These are phyloP conservation scores for Hyperopisus bebe DNA, from an alignment of 2,113 vertebrate genomes.

Conservation along the genomic window DNA sequence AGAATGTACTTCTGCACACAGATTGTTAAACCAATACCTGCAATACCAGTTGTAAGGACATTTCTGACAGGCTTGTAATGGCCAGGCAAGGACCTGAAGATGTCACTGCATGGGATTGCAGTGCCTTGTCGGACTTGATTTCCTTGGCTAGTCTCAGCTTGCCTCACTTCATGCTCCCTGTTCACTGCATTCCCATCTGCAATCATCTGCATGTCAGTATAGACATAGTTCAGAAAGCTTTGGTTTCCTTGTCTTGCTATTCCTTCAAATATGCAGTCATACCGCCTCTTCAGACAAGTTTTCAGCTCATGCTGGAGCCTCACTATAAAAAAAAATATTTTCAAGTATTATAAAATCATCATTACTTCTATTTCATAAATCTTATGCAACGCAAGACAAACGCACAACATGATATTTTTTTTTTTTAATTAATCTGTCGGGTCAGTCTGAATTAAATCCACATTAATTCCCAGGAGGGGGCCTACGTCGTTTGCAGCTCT, in stretches of 20 bases:
- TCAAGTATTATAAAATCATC: not conserved
- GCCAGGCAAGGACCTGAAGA: conserved; percentile 39
- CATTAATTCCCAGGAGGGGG: not conserved
- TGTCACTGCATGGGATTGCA: conserved; percentile 32
- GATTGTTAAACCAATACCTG: conserved; percentile 52
- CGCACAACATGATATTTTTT: not conserved
- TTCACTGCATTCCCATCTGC: conserved; percentile 37
- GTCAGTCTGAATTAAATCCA: not conserved
- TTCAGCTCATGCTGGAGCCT: conserved; percentile 40
- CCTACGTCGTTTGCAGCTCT: conserved; percentile 46
- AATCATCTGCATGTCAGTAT: conserved; percentile 45
- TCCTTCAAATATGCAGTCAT: conserved; percentile 48
- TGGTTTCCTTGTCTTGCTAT: conserved; percentile 42
- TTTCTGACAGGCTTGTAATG: conserved; percentile 35
- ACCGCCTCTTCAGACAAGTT: conserved; percentile 27
- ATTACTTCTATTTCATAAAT: not conserved
- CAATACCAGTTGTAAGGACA: conserved; percentile 49
- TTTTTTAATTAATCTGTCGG: not conserved
- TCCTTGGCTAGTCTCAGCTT: not conserved
- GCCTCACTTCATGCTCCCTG: conserved; percentile 37
- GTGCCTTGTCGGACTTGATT: conserved; percentile 20
- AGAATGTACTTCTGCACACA: conserved; percentile 43
- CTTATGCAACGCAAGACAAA: not conserved
- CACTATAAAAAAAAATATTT: conserved; percentile 26
- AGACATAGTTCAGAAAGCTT: conserved; percentile 39